Conservation (phyloP, 1,140 invertebrate genomes). For the Caenorhabditis elegans region WBcel235 BX284604.4:10000501-10001000, state of each 20-base stretch:
- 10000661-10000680: conserved; percentile 72
- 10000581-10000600: conserved; percentile 73
- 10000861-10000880: too few relatives aligned
- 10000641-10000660: conserved; percentile 71
- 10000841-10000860: too few relatives aligned
- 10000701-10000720: conserved; percentile 75
- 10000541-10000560: conserved; percentile 72
- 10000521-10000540: conserved; percentile 70
- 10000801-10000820: conserved; percentile 72
- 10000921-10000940: too few relatives aligned
- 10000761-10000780: conserved; percentile 74
- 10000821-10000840: conserved; percentile 18
- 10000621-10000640: conserved; percentile 72
- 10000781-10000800: conserved; percentile 72
- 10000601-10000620: conserved; percentile 72
- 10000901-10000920: too few relatives aligned
- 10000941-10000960: too few relatives aligned
- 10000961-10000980: too few relatives aligned
- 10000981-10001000: too few relatives aligned
- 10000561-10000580: conserved; percentile 72
- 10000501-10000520: conserved; percentile 75
- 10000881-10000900: too few relatives aligned
- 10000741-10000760: conserved; percentile 75
- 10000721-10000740: conserved; percentile 74
- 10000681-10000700: conserved; percentile 73